Evolutionary conservation across 1,140 invertebrate species (phyloP).

Genomic region (Archivesica marissinica): DNA sequence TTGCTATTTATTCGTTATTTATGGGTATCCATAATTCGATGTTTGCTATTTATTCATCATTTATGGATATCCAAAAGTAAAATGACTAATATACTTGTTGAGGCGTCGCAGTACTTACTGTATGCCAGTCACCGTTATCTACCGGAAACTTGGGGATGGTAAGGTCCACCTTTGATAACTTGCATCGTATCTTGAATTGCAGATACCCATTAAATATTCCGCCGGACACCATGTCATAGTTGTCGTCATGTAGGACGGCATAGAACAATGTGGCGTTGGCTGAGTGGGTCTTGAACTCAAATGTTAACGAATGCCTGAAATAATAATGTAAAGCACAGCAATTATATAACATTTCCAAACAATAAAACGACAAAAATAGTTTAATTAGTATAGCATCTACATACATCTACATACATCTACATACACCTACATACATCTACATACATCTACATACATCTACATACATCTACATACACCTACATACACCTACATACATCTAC

Average conservation of each 20-base stretch:
- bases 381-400: no score
- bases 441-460: no score
- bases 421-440: no score
- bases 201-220: conserved; percentile 40
- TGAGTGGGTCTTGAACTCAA: conserved; percentile 60
- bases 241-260: conserved; percentile 42
- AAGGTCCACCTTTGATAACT: conserved; percentile 47
- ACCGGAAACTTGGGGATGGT: conserved; percentile 41
- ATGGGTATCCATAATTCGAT: no score
- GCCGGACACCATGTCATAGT: conserved; percentile 56
- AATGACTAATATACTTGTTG: no score
- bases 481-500: no score
- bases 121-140: conserved; percentile 64
- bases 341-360: neutral
- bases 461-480: no score
- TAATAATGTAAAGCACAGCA: neutral
- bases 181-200: conserved; percentile 59
- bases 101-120: no score
- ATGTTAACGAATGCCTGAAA: conserved; percentile 55
- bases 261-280: conserved; percentile 55
- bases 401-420: no score
- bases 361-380: neutral
- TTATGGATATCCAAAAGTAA: no score
- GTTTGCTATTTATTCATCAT: no score
- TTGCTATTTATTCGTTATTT: no score